Conservation (phyloP, 2,797 vertebrate genomes). For the Melanogrammus aeglefinus region DNA sequence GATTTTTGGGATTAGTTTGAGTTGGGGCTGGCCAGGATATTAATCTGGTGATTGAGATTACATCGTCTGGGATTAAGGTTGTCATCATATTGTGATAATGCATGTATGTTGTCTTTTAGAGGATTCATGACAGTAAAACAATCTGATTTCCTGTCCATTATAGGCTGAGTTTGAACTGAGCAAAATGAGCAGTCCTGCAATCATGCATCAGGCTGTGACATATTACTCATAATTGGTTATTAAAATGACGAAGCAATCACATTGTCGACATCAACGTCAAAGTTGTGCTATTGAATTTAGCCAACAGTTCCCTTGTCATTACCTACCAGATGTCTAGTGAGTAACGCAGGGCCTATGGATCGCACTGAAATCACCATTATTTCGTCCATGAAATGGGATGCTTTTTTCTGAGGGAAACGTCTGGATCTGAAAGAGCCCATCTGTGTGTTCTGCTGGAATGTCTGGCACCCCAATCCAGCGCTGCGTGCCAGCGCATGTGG, state of each 20-base stretch:
- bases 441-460: constrained; percentile 7
- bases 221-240: neutral
- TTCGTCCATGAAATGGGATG: constrained; percentile 10
- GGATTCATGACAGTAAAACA: neutral
- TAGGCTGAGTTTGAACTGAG: neutral
- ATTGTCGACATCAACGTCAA: neutral
- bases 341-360: neutral
- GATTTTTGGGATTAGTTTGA: no score
- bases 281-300: neutral
- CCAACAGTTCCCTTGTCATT: neutral
- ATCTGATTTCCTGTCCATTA: neutral
- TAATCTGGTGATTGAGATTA: no score
- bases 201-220: neutral
- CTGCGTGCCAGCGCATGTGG: constrained; percentile 6
- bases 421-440: neutral
- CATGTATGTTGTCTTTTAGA: no score
- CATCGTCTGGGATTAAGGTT: no score
- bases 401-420: neutral
- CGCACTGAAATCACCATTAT: neutral
- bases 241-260: neutral
- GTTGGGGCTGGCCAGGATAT: no score
- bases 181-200: neutral
- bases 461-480: constrained; percentile 15
- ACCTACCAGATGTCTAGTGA: no score
- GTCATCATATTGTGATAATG: no score